Conservation (phyloP, 2,888 invertebrate genomes). For the Cheilosia urbana region DNA sequence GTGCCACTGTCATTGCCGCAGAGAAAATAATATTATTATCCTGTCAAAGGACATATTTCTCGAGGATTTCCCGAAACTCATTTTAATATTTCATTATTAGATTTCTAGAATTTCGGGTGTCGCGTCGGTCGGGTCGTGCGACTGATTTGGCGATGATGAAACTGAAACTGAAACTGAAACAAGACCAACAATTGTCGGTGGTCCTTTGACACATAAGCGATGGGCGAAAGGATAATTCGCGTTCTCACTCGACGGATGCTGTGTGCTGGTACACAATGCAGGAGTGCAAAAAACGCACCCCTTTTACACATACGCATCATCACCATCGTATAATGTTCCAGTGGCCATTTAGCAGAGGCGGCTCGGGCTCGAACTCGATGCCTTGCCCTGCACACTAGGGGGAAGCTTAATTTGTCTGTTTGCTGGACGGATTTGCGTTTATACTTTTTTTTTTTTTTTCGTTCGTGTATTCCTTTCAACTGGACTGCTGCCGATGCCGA, state of each 20-base stretch:
- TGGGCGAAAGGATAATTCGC: constrained; percentile 50
- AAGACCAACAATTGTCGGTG: constrained; percentile 53
- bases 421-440: constrained; percentile 72
- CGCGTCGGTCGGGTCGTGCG: not conserved
- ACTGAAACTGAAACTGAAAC: constrained; percentile 43
- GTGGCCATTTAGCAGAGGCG: constrained; percentile 72
- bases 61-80: constrained; percentile 69
- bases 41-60: constrained; percentile 76
- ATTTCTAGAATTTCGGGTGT: constrained; percentile 58
- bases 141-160: constrained; percentile 16
- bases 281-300: constrained; percentile 74
- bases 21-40: constrained; percentile 74
- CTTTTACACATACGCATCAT: constrained; percentile 73
- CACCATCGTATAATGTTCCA: constrained; percentile 65
- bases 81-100: constrained; percentile 75
- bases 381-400: constrained; percentile 52
- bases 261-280: constrained; percentile 50
- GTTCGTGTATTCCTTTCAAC: constrained; percentile 36
- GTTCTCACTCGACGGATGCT: constrained; percentile 24
- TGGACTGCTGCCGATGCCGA: constrained; percentile 5
- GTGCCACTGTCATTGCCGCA: constrained; percentile 46
- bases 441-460: constrained; percentile 33
- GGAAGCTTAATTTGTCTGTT: constrained; percentile 75
- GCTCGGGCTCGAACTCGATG: constrained; percentile 31
- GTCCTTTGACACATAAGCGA: constrained; percentile 57